Percentiles rank a stretch among this genome's conserved stretches.
phyloP scores from a whole-genome alignment of 1,140 invertebrate genomes.

The Oscheius sp. region DNA sequence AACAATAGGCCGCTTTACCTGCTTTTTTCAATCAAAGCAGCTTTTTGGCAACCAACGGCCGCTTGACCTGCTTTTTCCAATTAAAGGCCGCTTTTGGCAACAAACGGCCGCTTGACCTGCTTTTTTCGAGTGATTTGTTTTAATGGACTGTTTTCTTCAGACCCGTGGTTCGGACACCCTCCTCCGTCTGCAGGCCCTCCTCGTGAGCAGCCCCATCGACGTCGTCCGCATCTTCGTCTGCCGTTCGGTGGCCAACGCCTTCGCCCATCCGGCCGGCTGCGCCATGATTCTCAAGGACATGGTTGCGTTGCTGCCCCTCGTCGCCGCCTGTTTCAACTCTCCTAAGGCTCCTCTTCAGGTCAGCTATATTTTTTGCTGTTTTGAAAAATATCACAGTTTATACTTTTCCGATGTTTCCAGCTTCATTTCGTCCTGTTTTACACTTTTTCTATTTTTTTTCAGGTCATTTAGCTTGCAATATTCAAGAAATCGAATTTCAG shows the following conservation, averaged over 20 bases:
- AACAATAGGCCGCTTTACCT: no score
- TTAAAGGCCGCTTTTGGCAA: no score
- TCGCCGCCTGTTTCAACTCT: slow-evolving; percentile 12
- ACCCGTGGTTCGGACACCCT: slow-evolving; percentile 7
- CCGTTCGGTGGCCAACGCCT: slow-evolving; percentile 49
- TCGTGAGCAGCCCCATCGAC: slow-evolving; percentile 38
- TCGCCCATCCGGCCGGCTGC: slow-evolving; percentile 41
- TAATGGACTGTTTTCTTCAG: neutral
- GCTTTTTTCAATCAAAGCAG: no score
- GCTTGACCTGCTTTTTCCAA: no score
- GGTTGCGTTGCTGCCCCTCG: slow-evolving; percentile 20
- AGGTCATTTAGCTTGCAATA: neutral
- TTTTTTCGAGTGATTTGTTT: neutral
- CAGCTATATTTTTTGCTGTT: slow-evolving; percentile 39
- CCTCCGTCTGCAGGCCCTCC: slow-evolving; percentile 32
- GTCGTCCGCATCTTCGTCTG: slow-evolving; percentile 42
- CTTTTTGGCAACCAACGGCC: no score
- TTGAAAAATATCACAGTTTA: neutral
- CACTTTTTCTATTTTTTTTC: slow-evolving; percentile 14
- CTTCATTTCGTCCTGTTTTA: neutral
- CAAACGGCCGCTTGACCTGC: no score
- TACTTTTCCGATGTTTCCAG: slow-evolving; percentile 6
- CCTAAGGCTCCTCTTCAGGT: neutral
- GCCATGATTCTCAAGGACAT: slow-evolving; percentile 35
- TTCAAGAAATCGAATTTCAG: slow-evolving; percentile 23